phyloP scores from a whole-genome alignment of 1,140 invertebrate genomes.

The Leptopilina clavipes region DNA sequence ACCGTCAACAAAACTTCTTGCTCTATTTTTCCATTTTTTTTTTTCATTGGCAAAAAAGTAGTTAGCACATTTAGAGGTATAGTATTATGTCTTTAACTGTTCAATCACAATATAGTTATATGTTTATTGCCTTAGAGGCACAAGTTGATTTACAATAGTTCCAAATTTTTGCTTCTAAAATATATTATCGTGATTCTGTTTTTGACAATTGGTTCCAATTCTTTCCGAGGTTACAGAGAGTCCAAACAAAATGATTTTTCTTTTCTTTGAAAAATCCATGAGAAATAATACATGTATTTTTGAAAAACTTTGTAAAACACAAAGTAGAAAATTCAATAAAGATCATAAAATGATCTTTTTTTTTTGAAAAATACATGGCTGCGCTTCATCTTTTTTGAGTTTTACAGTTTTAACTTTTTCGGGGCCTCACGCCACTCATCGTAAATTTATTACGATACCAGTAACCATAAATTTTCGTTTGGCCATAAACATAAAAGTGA shows the following conservation, averaged over 20 bases:
- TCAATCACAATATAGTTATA: background rate
- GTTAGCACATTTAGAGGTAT: background rate
- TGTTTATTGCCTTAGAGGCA: background rate
- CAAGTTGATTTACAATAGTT: slow-evolving; percentile 43
- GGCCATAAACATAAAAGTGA: slow-evolving; percentile 47
- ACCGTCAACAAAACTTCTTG: background rate
- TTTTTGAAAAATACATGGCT: background rate
- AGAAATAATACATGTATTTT: background rate
- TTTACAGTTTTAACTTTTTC: slow-evolving; percentile 14
- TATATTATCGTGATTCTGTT: slow-evolving; percentile 36
- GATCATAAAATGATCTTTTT: slow-evolving; percentile 12
- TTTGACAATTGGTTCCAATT: slow-evolving; percentile 37
- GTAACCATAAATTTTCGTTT: slow-evolving; percentile 52
- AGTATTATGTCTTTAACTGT: slow-evolving; percentile 7
- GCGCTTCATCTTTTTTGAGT: background rate
- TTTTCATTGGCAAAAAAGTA: background rate
- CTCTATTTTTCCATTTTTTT: slow-evolving; percentile 17
- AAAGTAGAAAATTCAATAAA: slow-evolving; percentile 14
- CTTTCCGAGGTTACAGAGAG: slow-evolving; percentile 4
- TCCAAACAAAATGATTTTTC: slow-evolving; percentile 19
- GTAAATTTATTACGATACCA: slow-evolving; percentile 34
- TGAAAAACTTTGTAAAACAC: background rate
- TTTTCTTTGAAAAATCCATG: background rate
- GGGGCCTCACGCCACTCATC: slow-evolving; percentile 1
- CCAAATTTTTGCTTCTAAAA: background rate